phyloP scores from a whole-genome alignment of 2,888 invertebrate genomes.

The Allolobophora icterica region DNA sequence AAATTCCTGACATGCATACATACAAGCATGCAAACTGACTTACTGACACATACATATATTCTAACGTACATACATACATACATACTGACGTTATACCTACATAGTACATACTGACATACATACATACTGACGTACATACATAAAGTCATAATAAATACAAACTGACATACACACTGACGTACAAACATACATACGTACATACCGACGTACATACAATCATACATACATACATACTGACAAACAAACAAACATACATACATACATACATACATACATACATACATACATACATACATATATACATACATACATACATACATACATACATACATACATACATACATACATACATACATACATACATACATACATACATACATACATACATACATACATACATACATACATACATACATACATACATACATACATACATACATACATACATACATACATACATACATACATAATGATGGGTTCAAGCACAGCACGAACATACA shows the following conservation, averaged over 20 bases:
- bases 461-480: too few species aligned
- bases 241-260: conserved; percentile 17
- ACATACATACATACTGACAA: neutral
- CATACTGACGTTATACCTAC: too few species aligned
- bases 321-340: conserved; percentile 1
- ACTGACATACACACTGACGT: neutral
- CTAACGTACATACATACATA: neutral
- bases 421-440: too few species aligned
- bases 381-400: neutral
- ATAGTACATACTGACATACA: too few species aligned
- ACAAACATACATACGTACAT: neutral
- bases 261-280: conserved; percentile 1
- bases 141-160: neutral
- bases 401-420: too few species aligned
- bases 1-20: too few species aligned
- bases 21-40: too few species aligned
- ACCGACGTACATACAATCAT: neutral
- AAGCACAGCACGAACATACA: too few species aligned
- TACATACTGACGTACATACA: neutral
- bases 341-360: neutral
- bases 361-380: neutral
- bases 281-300: conserved; percentile 1
- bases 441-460: too few species aligned
- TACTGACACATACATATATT: too few species aligned
- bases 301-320: neutral